phyloP scores from a whole-genome alignment of 2,113 vertebrate species.

The Oryzias melastigma region DNA sequence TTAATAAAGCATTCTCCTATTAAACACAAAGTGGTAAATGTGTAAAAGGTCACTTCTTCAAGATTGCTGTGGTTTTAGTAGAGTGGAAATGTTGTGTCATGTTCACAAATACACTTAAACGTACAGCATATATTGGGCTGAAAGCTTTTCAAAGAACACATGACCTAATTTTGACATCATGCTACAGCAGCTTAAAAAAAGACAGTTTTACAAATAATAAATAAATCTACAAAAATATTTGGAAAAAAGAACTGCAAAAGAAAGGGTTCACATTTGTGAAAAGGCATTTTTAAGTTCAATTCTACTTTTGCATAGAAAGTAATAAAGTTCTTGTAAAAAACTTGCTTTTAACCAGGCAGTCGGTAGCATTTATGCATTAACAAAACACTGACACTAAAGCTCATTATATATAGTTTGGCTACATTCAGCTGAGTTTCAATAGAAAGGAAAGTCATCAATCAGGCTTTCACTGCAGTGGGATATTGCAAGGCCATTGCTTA shows the following conservation, averaged over 20 bases:
- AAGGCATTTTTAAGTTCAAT: slow-evolving; percentile 24
- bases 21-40: not conserved
- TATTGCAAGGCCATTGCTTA: slow-evolving; percentile 2
- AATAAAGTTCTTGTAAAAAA: slow-evolving; percentile 2
- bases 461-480: no score
- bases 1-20: slow-evolving; percentile 3
- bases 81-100: not conserved
- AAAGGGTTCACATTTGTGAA: slow-evolving; percentile 18
- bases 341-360: slow-evolving; percentile 44
- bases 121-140: not conserved
- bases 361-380: slow-evolving; percentile 22
- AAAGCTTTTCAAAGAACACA: not conserved
- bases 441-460: not conserved
- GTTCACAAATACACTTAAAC: no score
- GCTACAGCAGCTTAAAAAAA: not conserved
- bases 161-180: not conserved
- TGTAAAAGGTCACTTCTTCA: slow-evolving; percentile 5
- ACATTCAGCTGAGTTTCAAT: slow-evolving; percentile 17
- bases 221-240: slow-evolving; percentile 19
- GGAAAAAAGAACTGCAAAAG: not conserved
- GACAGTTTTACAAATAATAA: not conserved
- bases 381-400: slow-evolving; percentile 29
- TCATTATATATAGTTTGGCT: slow-evolving; percentile 11
- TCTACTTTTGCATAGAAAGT: slow-evolving; percentile 62
- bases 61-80: not conserved